phyloP scores from a whole-genome alignment of 1,140 invertebrate genomes.

The Neodiprion fabricii region DNA sequence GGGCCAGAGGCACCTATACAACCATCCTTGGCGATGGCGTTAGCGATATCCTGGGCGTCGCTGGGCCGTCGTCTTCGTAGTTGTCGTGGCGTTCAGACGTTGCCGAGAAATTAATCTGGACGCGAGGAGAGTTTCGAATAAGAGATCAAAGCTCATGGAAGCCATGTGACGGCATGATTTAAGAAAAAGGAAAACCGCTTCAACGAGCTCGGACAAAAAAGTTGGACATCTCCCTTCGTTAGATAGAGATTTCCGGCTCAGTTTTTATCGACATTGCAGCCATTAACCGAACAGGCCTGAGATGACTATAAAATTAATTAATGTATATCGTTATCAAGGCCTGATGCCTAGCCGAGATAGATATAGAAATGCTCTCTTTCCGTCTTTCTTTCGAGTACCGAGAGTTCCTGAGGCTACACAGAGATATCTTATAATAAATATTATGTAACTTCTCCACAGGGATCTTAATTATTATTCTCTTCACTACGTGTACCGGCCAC shows the following conservation, averaged over 20 bases:
- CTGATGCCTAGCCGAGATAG: neutral
- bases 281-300: neutral
- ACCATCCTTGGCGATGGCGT: conserved; percentile 4
- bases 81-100: conserved; percentile 7
- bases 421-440: neutral
- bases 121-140: conserved; percentile 6
- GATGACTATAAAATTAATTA: neutral
- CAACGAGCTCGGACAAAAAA: too few species aligned
- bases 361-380: neutral
- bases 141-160: conserved; percentile 6
- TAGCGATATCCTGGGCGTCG: neutral
- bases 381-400: neutral
- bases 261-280: neutral
- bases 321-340: neutral
- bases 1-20: conserved; percentile 21
- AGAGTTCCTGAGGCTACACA: neutral
- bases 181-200: too few species aligned
- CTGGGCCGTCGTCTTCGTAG: neutral
- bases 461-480: conserved; percentile 6
- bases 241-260: neutral
- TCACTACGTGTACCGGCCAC: neutral
- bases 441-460: neutral
- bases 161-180: conserved; percentile 11
- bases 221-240: too few species aligned
- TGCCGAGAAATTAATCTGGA: conserved; percentile 11